A percentile compares a stretch with the other conserved stretches of the same genome.
Evolutionary conservation across 2,797 vertebrate genomes (phyloP).

Genomic region (Trachurus trachurus): DNA sequence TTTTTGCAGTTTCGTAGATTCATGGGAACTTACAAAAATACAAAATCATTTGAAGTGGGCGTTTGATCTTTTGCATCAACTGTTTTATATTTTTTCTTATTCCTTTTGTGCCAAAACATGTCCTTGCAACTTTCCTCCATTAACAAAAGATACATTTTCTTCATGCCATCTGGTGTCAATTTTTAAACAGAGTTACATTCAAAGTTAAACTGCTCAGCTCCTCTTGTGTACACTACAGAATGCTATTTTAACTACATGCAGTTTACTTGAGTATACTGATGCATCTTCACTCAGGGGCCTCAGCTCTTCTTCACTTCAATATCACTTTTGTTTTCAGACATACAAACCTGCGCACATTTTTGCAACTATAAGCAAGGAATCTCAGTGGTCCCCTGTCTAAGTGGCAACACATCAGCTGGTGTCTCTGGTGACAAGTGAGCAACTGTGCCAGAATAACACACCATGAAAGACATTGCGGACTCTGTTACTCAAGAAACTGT

Average conservation of each 20-base stretch:
- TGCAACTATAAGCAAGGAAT: conserved; percentile 41
- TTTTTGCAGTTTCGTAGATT: not conserved
- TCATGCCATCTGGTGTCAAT: not conserved
- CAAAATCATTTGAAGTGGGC: not conserved
- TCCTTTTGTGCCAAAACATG: not conserved
- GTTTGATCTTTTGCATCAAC: not conserved
- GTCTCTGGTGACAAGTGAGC: conserved; percentile 55
- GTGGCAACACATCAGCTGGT: conserved; percentile 46
- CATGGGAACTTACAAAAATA: not conserved
- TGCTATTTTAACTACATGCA: conserved; percentile 25
- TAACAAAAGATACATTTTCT: not conserved
- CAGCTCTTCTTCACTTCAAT: conserved; percentile 39
- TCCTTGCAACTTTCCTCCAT: not conserved
- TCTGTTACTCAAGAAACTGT: conserved; percentile 63
- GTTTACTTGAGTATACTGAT: conserved; percentile 17
- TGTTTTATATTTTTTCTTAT: not conserved
- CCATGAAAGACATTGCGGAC: conserved; percentile 62
- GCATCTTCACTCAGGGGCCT: conserved; percentile 22
- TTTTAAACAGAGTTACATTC: not conserved
- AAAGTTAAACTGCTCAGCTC: not conserved
- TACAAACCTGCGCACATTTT: conserved; percentile 56
- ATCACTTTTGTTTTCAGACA: conserved; percentile 46
- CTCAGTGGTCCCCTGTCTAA: conserved; percentile 52
- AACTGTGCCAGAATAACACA: conserved; percentile 70
- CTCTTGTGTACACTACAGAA: not conserved